These are phyloP conservation scores for Adela reaumurella DNA, from an alignment of 2,888 invertebrate species.

Conservation along the genomic window DNA sequence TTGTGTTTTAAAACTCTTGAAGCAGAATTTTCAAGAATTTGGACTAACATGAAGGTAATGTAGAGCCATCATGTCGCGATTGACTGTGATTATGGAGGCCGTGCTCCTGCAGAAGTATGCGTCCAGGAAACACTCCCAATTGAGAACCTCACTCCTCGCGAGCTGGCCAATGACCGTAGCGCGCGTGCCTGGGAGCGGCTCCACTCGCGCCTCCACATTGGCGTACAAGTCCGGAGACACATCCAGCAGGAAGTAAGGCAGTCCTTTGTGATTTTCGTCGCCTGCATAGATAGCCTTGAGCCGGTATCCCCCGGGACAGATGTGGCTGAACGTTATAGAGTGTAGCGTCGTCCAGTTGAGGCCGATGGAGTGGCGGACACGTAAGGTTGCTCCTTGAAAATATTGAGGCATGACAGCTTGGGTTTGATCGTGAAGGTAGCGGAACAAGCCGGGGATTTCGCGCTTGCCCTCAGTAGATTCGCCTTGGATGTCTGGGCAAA, in stretches of 20 bases:
- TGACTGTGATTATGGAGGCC: conserved; percentile 41
- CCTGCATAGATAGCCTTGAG: conserved; percentile 35
- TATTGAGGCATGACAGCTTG: conserved; percentile 43
- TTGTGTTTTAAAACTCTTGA: too few relatives aligned
- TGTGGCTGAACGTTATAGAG: conserved; percentile 41
- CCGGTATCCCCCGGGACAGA: conserved; percentile 46
- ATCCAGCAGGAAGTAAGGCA: conserved; percentile 47
- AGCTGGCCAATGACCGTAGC: conserved; percentile 40
- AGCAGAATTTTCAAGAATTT: conserved; percentile 3
- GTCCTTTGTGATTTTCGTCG: conserved; percentile 23
- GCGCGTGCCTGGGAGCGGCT: conserved; percentile 28
- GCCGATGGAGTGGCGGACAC: conserved; percentile 30
- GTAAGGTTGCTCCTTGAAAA: conserved; percentile 41
- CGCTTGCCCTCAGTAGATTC: conserved; percentile 12
- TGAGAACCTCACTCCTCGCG: conserved; percentile 36
- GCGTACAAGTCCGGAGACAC: conserved; percentile 46
- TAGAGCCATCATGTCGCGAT: conserved; percentile 41
- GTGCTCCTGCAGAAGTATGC: conserved; percentile 35
- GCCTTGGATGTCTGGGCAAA: too few relatives aligned
- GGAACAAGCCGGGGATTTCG: conserved; percentile 33
- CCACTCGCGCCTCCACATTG: conserved; percentile 42
- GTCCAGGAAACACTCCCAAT: conserved; percentile 43
- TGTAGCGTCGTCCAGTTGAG: conserved; percentile 42
- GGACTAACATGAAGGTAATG: conserved; percentile 37
- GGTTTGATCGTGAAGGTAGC: conserved; percentile 42